Base-by-base conservation (phyloP, 2,888 invertebrate genomes). In the Dione vanillae region DNA sequence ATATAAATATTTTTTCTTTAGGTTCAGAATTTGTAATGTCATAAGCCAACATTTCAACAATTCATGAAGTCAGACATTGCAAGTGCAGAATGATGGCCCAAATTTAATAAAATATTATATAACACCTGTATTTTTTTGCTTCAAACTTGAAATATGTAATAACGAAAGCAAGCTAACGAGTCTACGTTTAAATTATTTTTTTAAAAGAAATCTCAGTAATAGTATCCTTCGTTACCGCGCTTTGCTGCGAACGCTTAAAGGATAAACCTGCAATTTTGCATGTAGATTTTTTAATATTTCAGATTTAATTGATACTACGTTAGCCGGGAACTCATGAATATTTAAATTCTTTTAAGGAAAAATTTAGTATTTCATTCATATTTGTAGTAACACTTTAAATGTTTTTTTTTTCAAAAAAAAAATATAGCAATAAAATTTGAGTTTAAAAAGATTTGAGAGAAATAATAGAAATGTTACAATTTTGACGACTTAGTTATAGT, bases 81-180 rank as follows among this genome's bases (percentile, higher is more conserved):
- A 45, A n/a, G n/a, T 45, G n/a, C 52, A 27, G 54, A 35, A 10
- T 51, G n/a, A 10, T n/a, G 54, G 35, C 10, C 35, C 9, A 6
- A 37, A 54, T 37, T 58, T 58, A 43, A 43, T 59, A 27, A 41
- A 59, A 59, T 59, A 20, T 41, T 59, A 59, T 20, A 59, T 59
- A 59, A n/a, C n/a, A 20, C n/a, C 20, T n/a, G 5, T 59, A 58
- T 19, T 58, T 58, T 58, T 40, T 41, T 41, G 40, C 40, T 40
- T 58, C 41, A 41, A 14, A 41, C 41, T 27, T 27, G 11, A 58
- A n/a, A n/a, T n/a, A n/a, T n/a, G n/a, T n/a, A n/a, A n/a, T 56
- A 56, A 56, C 41, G 58, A 41, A 41, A 41, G 19, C 40, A 58
- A 58, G 41, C 58, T 58, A 58, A 56, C 56, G 56, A 56, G 40